Base-by-base conservation (phyloP, 2,888 invertebrate species). In the Ectemnius continuus region DNA sequence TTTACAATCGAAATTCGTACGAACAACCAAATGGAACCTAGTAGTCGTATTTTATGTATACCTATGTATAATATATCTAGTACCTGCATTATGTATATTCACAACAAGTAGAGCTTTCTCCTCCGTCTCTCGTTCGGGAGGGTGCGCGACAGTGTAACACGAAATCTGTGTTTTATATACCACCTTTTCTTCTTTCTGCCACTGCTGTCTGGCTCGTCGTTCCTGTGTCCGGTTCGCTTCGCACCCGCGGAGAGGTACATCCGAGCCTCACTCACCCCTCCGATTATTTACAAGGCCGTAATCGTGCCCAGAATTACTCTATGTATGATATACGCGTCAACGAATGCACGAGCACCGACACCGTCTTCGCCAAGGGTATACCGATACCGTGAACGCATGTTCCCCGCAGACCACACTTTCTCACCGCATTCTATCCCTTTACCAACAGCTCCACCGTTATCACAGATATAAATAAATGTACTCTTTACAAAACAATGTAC, bases 391-490 rank as follows among this genome's bases (percentile, higher is more conserved):
- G 52, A 64, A 65, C 57, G 62, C 66, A 61, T 61, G 70, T 75
- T 67, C 72, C 48, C 52, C 70, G 73, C 70, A 76, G 87, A 87
- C 87, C 88, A 88, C 89, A 89, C 18, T 23, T 20, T 48, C 64
- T n/a, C 52, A 47, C 18, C 59, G 8, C 65, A 57, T 70, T 72
- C 28, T 62, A 47, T 65, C 58, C 58, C 62, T 64, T 69, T 74
- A 64, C 52, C 14, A 75, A 78, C 79, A 78, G 70, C 76, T 69
- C 70, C 36, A 8, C 77, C 81, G 77, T 84, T 90, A 90, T 90
- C 90, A 90, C 90, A 90, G 90, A 90, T 90, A 90, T 88, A 90
- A 90, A 90, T 89, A 88, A 90, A 90, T 88, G 87, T 89, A 86
- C 85, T 89, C 81, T 88, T 87, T 89, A 88, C 87, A 89, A 88